Conservation (phyloP, 2,797 vertebrate species). For the Carapus acus region DNA sequence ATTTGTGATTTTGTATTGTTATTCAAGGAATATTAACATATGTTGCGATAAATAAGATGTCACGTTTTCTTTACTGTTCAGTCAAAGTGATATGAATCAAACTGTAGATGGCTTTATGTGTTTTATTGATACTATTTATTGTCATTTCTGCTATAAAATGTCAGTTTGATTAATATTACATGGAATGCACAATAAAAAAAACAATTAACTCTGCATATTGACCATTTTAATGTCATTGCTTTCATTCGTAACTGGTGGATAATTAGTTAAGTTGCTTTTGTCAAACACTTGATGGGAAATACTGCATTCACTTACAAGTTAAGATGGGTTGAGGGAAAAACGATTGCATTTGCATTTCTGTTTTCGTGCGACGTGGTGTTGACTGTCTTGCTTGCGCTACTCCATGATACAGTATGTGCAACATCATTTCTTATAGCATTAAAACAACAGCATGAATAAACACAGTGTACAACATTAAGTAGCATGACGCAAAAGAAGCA, state of each 20-base stretch:
- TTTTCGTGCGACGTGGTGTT: conserved; percentile 1
- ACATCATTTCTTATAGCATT: too few relatives aligned
- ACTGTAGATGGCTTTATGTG: neutral
- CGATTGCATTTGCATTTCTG: neutral
- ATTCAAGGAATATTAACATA: conserved; percentile 24
- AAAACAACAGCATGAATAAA: too few relatives aligned
- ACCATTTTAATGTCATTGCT: too few relatives aligned
- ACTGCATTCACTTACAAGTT: neutral
- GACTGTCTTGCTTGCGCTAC: conserved; percentile 19
- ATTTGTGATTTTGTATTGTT: conserved; percentile 4
- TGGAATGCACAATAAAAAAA: neutral
- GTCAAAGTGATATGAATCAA: neutral
- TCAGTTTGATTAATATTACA: neutral
- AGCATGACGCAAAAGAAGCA: conserved; percentile 38
- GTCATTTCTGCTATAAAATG: neutral
- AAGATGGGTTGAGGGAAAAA: neutral
- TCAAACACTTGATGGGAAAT: too few relatives aligned
- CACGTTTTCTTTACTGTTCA: neutral
- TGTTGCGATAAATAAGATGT: conserved; percentile 13
- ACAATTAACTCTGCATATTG: too few relatives aligned
- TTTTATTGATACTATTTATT: neutral
- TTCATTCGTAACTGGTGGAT: too few relatives aligned
- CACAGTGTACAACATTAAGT: conserved; percentile 27
- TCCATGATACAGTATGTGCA: too few relatives aligned
- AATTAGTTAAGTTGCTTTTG: too few relatives aligned